A percentile compares a stretch with the other conserved stretches of the same genome.
Evolutionary conservation across 2,113 vertebrate genomes (phyloP).

Genomic region (Cisticola juncidis): DNA sequence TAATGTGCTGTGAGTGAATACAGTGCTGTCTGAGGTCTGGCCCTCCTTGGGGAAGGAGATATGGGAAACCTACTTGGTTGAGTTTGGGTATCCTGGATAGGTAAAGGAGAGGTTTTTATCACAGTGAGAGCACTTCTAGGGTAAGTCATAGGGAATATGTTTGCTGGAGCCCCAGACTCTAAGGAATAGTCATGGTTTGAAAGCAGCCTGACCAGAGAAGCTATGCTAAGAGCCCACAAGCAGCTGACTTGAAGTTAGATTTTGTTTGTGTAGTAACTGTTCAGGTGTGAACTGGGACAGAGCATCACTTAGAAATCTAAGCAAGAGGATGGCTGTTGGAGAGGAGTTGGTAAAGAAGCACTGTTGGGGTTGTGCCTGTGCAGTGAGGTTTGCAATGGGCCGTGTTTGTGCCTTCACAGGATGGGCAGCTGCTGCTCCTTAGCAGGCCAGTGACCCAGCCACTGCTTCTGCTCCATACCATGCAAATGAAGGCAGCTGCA

Average conservation of each 20-base stretch:
- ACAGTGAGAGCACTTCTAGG: not conserved
- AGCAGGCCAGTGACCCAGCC: not conserved
- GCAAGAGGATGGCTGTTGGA: not conserved
- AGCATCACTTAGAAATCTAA: not conserved
- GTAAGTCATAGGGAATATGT: not conserved
- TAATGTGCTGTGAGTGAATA: not conserved
- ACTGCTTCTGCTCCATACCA: fast-evolving
- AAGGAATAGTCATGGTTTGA: not conserved
- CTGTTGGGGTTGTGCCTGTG: not conserved
- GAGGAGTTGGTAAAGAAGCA: not conserved
- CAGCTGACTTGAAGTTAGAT: not conserved
- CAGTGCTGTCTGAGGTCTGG: not conserved
- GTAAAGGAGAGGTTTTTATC: not conserved
- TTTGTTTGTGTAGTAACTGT: not conserved
- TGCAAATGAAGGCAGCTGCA: not conserved
- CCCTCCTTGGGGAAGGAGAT: not conserved
- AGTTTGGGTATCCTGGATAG: not conserved
- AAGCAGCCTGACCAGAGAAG: not conserved
- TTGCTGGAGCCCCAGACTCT: not conserved
- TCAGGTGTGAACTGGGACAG: not conserved
- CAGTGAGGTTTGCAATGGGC: not conserved
- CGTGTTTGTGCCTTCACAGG: not conserved
- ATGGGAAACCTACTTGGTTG: not conserved
- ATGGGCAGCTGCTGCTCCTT: not conserved
- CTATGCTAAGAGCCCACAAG: not conserved